Base-by-base conservation (phyloP, 2,888 invertebrate species). In the Frankliniella fusca region DNA sequence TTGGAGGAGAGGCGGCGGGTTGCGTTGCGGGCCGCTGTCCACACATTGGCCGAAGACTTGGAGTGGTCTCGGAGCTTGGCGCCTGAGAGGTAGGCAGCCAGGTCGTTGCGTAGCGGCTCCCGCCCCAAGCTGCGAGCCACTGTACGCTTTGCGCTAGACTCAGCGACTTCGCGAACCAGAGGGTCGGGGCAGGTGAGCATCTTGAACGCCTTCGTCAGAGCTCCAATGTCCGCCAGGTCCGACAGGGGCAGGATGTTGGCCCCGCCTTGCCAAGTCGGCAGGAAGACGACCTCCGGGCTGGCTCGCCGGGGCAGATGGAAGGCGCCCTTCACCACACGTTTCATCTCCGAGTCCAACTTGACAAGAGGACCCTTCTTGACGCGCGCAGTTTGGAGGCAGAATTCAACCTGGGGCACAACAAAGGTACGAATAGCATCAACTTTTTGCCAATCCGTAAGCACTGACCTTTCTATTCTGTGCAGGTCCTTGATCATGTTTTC, bases 381-480 rank as follows among this genome's bases (percentile, higher is more conserved):
- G 10, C 9, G 50, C 10, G 50, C 50, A 9, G 50, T 50, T 15
- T 9, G 50, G 10, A 50, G 50, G 83, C 12, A 38, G 82, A 81
- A 12, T n/a, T n/a, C n/a, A n/a, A n/a, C n/a, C n/a, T n/a, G n/a
- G n/a, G n/a, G n/a, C n/a, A n/a, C n/a, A n/a, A 86, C 82, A 83
- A 86, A 86, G 5, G 84, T 85, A 27, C 83, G 81, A 61, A 85
- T 38, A 0, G 84, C 85, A 50, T 86, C 84, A 12, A 85, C 28
- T 80, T 84, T 84, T 81, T 86, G 85, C 85, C 85, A 85, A 0
- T 85, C 85, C 20, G 85, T 84, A 3, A 85, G 84, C 9, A 83
- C 81, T 23, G 81, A 82, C 20, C 38, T 50, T 20, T 61, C 28
- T 18, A 84, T 81, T 11, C 54, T 11, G 3, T 18, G 20, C 8